Percentiles rank a stretch among this genome's conserved stretches.
These are phyloP conservation scores for Cygnus olor DNA, from an alignment of 2,797 vertebrate species.

Conservation along the genomic window DNA sequence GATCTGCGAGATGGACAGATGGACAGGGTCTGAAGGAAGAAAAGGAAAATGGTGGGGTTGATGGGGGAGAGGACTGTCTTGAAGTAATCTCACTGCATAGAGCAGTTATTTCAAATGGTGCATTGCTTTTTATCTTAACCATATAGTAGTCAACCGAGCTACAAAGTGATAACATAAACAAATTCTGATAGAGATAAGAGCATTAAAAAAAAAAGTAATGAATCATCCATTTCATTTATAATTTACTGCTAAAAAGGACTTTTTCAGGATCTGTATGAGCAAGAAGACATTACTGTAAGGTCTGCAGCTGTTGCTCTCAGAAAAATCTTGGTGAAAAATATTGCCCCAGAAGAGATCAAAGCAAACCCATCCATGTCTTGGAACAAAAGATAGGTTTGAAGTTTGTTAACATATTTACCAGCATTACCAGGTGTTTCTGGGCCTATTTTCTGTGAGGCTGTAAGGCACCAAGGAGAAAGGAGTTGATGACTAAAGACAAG, in stretches of 20 bases:
- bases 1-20: background rate
- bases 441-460: background rate
- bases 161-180: background rate
- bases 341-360: background rate
- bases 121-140: background rate
- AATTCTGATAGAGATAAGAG: background rate
- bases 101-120: background rate
- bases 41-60: background rate
- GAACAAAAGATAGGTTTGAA: background rate
- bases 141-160: background rate
- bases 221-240: constrained; percentile 3
- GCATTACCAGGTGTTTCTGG: background rate
- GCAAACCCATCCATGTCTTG: background rate
- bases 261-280: constrained; percentile 2
- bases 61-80: background rate
- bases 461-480: background rate
- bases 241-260: constrained; percentile 56
- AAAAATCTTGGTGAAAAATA: constrained; percentile 8
- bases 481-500: background rate
- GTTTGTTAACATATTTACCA: background rate
- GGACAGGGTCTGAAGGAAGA: background rate
- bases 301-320: background rate
- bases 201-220: background rate
- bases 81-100: background rate
- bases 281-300: background rate